These are phyloP conservation scores for Channa striata DNA, from an alignment of 2,797 vertebrate genomes.

Conservation along the genomic window DNA sequence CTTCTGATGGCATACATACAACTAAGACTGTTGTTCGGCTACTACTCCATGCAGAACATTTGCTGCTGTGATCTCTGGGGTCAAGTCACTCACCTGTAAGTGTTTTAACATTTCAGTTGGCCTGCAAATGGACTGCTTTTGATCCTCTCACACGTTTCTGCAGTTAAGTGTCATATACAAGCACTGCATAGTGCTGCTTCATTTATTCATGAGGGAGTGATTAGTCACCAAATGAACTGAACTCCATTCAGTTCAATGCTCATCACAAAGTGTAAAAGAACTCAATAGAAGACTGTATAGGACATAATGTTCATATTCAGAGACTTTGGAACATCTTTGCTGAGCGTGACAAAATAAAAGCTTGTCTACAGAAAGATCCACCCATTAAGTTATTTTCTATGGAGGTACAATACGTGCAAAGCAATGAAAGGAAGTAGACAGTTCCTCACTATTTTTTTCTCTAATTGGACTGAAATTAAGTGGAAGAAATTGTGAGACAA, in stretches of 20 bases:
- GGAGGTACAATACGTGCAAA: constrained; percentile 80
- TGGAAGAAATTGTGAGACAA: constrained; percentile 93
- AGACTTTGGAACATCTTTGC: constrained; percentile 46
- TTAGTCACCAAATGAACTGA: constrained; percentile 64
- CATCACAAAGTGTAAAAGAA: constrained; percentile 20
- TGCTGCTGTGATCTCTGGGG: constrained; percentile 34
- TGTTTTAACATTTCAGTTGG: constrained; percentile 76
- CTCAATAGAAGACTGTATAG: constrained; percentile 44
- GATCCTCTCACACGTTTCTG: constrained; percentile 38
- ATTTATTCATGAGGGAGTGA: constrained; percentile 44
- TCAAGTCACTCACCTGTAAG: constrained; percentile 57
- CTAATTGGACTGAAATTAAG: constrained; percentile 92
- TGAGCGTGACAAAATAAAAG: constrained; percentile 58
- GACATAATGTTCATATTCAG: constrained; percentile 51
- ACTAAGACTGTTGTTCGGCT: constrained; percentile 18
- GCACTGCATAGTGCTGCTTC: constrained; percentile 15
- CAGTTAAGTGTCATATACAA: constrained; percentile 18
- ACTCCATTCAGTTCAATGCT: constrained; percentile 12
- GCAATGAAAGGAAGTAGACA: constrained; percentile 83
- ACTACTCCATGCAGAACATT: constrained; percentile 18
- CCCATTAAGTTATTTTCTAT: constrained; percentile 79
- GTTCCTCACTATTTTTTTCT: constrained; percentile 80
- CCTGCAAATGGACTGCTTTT: constrained; percentile 34
- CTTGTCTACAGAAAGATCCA: constrained; percentile 59
- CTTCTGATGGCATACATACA: background rate